Conservation (phyloP, 1,140 invertebrate species). For the Kradibia gibbosae region DNA sequence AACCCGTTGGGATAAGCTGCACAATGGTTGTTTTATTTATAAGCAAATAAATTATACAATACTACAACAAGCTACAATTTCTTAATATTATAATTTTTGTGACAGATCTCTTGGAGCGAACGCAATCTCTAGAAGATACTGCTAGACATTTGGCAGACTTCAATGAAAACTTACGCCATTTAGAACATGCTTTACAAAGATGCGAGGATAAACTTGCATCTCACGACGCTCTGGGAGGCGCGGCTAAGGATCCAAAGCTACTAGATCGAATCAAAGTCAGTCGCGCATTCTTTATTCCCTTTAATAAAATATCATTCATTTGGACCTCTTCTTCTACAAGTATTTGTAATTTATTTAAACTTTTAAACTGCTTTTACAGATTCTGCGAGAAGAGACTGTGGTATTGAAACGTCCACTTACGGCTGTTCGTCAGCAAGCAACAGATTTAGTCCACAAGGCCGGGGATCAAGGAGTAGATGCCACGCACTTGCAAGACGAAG, state of each 20-base stretch:
- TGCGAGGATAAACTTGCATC: constrained; percentile 90
- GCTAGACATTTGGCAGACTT: constrained; percentile 87
- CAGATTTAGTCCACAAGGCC: constrained; percentile 82
- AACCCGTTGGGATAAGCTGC: constrained; percentile 91
- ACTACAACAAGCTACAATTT: background rate
- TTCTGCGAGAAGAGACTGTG: constrained; percentile 81
- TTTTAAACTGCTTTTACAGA: constrained; percentile 59
- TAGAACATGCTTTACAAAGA: constrained; percentile 85
- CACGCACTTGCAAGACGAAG: constrained; percentile 83
- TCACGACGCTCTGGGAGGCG: constrained; percentile 85
- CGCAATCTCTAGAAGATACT: constrained; percentile 88
- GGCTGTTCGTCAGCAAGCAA: constrained; percentile 78
- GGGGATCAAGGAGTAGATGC: constrained; percentile 81
- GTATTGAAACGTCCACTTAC: constrained; percentile 85
- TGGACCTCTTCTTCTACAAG: background rate
- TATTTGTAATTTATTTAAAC: background rate
- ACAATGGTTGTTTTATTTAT: constrained; percentile 77
- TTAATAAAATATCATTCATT: background rate
- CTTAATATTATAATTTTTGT: constrained; percentile 1
- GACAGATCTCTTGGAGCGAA: constrained; percentile 74
- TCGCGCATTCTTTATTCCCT: too few relatives aligned
- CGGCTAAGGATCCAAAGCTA: constrained; percentile 86
- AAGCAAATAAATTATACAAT: background rate
- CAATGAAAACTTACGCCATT: constrained; percentile 86
- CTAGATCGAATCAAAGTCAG: constrained; percentile 84